phyloP scores from a whole-genome alignment of 2,797 vertebrate species.

The Buphagus erythrorhynchus region DNA sequence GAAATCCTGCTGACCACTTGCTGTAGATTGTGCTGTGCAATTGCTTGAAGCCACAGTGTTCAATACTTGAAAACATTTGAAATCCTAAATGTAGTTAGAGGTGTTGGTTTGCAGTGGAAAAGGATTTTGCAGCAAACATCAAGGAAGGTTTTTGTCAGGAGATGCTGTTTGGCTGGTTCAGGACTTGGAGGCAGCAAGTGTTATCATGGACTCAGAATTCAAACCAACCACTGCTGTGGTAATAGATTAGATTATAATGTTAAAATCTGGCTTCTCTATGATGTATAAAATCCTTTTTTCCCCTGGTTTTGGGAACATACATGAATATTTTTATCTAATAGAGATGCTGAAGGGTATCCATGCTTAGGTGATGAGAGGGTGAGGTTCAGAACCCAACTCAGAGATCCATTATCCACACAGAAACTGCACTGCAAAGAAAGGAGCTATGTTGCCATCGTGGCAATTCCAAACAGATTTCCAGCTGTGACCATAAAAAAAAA shows the following conservation, averaged over 20 bases:
- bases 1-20: neutral
- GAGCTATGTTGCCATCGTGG: neutral
- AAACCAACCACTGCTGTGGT: neutral
- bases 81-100: neutral
- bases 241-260: neutral
- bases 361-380: neutral
- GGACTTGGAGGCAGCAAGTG: neutral
- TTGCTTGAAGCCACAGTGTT: neutral
- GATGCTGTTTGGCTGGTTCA: neutral
- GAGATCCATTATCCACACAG: neutral
- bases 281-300: neutral
- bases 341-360: neutral
- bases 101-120: neutral
- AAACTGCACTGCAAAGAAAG: neutral
- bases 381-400: neutral
- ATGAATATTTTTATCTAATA: neutral
- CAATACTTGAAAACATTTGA: neutral
- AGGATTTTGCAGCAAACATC: neutral
- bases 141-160: neutral
- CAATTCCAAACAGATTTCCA: constrained; percentile 26
- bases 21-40: neutral
- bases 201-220: neutral
- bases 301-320: neutral
- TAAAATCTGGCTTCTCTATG: neutral
- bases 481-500: neutral